Base-by-base conservation (phyloP, 2,888 invertebrate species). In the Plagiodera versicolora region DNA sequence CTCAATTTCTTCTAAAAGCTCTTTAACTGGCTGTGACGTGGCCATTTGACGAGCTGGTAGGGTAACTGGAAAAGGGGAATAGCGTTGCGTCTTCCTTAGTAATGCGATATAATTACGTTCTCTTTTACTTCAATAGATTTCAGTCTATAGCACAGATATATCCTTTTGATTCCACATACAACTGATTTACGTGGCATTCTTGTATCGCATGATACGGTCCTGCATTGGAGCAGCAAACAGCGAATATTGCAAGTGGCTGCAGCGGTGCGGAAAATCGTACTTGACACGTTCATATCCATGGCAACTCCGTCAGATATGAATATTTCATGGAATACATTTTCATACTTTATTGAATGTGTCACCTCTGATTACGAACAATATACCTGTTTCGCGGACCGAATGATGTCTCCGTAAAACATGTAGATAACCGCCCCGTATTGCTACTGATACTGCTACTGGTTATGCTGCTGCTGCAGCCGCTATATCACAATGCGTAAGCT, bases 301-400 rank as follows among this genome's bases (percentile, higher is more conserved):
- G 79, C 78, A 78, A 78, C 77, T 76, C 73, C 74, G 75, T 75
- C 75, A 76, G 79, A 79, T 80, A 80, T 81, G 80, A 81, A 81
- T 81, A 81, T 81, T 81, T 80, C 81, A 81, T 80, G 77, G 80
- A 79, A 78, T 79, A 79, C 80, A 80, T 81, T 81, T 81, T 81
- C 81, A 81, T 81, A 81, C 80, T 81, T 80, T 80, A 81, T 81
- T 81, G 81, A 80, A 80, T 78, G 76, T 80, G 81, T 81, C 81
- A 80, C 80, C 79, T 80, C 75, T 78, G 79, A 80, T 81, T 81
- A 81, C 76, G 77, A 78, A 80, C 80, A 80, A 80, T 79, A 79
- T 78, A 79, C 79, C 80, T 79, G 79, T 78, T 71, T 70, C 67
- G 73, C 72, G 63, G 60, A 55, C 54, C 63, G 49, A 46, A 60